phyloP scores from a whole-genome alignment of 2,113 vertebrate genomes.

The Sapajus apella region DNA sequence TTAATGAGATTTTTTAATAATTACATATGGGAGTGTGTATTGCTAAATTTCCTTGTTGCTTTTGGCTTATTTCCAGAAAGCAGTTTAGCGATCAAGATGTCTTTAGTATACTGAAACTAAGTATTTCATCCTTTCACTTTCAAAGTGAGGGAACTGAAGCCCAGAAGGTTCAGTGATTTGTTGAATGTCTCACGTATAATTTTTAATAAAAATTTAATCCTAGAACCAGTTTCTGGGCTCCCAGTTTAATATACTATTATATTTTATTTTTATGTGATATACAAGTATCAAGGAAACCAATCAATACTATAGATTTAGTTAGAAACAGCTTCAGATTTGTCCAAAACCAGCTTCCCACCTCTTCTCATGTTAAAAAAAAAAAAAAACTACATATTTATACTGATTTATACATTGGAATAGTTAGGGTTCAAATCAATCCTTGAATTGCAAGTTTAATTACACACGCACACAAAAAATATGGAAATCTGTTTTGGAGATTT shows the following conservation, averaged over 20 bases:
- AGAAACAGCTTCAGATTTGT: neutral
- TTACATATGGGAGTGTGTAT: neutral
- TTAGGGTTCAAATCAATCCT: neutral
- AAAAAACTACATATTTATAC: neutral
- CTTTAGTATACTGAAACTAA: neutral
- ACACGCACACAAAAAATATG: no score
- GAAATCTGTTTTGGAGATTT: neutral
- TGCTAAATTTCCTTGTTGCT: neutral
- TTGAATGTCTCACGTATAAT: neutral
- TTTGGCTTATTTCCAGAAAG: neutral
- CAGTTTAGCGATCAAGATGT: neutral
- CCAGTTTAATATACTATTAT: neutral
- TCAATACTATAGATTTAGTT: neutral
- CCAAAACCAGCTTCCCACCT: neutral
- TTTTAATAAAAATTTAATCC: neutral
- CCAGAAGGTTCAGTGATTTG: neutral
- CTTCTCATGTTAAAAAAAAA: slow-evolving; percentile 30
- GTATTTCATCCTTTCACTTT: neutral
- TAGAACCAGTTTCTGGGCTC: neutral
- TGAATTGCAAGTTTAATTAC: no score
- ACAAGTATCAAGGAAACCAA: neutral
- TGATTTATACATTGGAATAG: neutral
- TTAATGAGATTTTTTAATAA: neutral
- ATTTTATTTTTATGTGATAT: neutral
- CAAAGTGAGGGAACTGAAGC: neutral